phyloP scores from a whole-genome alignment of 2,888 invertebrate genomes.

The Dryadula phaetusa region DNA sequence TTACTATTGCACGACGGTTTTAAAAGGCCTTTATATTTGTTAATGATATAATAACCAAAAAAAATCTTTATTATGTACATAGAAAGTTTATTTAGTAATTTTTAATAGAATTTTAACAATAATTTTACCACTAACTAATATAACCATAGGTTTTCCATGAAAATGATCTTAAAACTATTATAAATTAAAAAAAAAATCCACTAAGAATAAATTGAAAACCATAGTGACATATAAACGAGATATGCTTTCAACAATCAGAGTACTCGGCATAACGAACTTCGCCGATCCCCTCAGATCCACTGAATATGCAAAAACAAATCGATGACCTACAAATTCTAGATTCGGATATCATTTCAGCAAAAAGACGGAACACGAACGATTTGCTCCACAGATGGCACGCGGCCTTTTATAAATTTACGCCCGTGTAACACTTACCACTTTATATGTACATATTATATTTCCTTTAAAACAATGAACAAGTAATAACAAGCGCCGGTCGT shows the following conservation, averaged over 20 bases:
- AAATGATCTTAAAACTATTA: no score
- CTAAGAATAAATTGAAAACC: background rate
- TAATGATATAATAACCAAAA: background rate
- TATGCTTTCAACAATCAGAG: background rate
- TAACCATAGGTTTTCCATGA: no score
- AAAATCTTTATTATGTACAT: background rate
- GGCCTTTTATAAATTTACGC: conserved; percentile 8
- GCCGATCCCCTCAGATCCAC: conserved; percentile 22
- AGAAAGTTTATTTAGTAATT: no score
- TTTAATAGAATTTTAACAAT: no score
- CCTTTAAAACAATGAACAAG: background rate
- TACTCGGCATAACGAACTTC: background rate
- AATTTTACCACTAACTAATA: no score
- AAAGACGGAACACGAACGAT: conserved; percentile 14
- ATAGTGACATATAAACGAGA: background rate
- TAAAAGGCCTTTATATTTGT: background rate
- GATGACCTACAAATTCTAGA: conserved; percentile 39
- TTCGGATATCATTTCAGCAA: conserved; percentile 32
- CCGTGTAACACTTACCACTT: background rate
- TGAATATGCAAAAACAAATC: conserved; percentile 32
- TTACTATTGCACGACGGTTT: background rate
- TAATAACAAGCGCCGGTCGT: no score
- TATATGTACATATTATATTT: background rate
- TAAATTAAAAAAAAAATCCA: background rate
- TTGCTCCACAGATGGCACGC: conserved; percentile 6